Percentiles rank a stretch among this genome's conserved stretches.
phyloP scores from a whole-genome alignment of 1,140 invertebrate genomes.

The Wasmannia auropunctata region DNA sequence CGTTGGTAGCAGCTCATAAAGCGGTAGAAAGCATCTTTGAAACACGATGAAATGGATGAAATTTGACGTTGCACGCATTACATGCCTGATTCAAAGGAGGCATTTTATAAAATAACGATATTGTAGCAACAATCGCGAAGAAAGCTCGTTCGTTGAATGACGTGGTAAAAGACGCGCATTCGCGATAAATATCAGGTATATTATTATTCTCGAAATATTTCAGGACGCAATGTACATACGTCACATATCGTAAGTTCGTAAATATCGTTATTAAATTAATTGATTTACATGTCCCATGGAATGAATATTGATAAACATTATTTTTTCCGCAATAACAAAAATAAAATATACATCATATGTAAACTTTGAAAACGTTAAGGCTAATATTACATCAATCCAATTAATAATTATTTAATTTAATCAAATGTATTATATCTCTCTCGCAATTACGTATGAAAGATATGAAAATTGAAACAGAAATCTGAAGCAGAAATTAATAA shows the following conservation, averaged over 20 bases:
- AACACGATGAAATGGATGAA: background rate
- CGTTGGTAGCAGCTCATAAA: background rate
- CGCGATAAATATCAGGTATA: background rate
- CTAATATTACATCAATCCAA: background rate
- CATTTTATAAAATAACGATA: conserved; percentile 1
- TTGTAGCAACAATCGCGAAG: background rate
- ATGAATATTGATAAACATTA: background rate
- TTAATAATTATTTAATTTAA: conserved; percentile 24
- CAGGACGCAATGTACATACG: background rate
- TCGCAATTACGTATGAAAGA: background rate
- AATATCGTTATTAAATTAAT: conserved; percentile 4
- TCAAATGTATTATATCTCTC: background rate
- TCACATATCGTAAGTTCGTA: background rate
- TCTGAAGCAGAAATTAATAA: background rate
- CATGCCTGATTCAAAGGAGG: background rate
- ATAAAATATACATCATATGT: background rate
- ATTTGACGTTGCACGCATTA: background rate
- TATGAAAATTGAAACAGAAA: background rate
- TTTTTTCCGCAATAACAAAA: background rate
- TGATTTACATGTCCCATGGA: background rate
- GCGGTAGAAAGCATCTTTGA: background rate
- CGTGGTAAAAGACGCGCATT: background rate
- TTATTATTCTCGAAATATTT: conserved; percentile 1
- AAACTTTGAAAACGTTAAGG: background rate
- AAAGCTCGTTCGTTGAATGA: background rate